A percentile compares a stretch with the other conserved stretches of the same genome.
These are phyloP conservation scores for Auanema sp. DNA, from an alignment of 2,888 invertebrate species.

Conservation along the genomic window DNA sequence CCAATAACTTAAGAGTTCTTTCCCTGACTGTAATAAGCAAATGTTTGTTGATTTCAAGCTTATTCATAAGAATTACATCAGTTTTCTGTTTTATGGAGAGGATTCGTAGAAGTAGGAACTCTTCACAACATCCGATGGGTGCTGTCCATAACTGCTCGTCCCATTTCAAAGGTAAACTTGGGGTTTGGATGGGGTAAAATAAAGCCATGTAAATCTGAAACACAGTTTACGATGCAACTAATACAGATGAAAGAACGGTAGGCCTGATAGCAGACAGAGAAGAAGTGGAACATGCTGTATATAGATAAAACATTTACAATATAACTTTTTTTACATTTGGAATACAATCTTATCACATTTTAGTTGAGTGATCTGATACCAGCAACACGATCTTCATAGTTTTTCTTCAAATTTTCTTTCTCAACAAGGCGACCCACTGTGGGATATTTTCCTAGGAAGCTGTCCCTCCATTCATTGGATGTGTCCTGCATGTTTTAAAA, in stretches of 20 bases:
- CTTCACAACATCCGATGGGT: neutral
- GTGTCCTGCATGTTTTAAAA: conserved; percentile 29
- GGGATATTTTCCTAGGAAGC: conserved; percentile 47
- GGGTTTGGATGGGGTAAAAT: conserved; percentile 35
- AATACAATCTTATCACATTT: conserved; percentile 11
- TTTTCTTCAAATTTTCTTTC: conserved; percentile 35
- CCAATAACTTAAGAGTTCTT: no score
- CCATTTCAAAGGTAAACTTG: conserved; percentile 35
- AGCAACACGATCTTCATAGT: conserved; percentile 36
- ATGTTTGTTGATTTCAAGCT: no score
- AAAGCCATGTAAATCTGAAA: conserved; percentile 25
- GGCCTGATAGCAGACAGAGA: neutral
- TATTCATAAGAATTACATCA: no score
- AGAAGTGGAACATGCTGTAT: neutral
- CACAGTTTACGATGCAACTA: neutral
- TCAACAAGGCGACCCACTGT: conserved; percentile 53
- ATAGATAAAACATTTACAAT: neutral
- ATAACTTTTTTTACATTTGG: neutral
- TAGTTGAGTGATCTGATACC: conserved; percentile 1
- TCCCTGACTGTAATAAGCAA: no score
- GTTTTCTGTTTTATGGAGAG: no score
- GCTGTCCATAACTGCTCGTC: conserved; percentile 31
- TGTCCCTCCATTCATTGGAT: conserved; percentile 45
- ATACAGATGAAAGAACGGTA: neutral
- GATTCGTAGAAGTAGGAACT: neutral